phyloP scores from a whole-genome alignment of 92 coral and sea anemone genomes.

The Parazoanthus darwini region DNA sequence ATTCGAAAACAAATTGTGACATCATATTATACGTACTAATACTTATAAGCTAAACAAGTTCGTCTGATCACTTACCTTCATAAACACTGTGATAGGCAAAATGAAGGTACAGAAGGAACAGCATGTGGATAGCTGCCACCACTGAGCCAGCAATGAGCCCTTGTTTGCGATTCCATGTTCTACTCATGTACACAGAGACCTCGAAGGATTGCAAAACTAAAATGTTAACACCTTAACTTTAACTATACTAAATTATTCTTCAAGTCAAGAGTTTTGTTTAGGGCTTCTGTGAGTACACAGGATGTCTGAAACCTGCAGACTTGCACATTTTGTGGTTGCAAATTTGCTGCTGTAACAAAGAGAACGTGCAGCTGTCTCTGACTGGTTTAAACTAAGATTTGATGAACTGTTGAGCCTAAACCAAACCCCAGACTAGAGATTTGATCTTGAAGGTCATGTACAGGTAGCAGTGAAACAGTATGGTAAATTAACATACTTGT shows the following conservation, averaged over 20 bases:
- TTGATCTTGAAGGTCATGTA: background rate
- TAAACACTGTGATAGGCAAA: slow-evolving; percentile 96
- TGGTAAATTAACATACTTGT: too few relatives aligned
- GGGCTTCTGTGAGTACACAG: too few relatives aligned
- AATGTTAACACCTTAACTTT: background rate
- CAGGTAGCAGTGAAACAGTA: background rate
- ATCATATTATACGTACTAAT: too few relatives aligned
- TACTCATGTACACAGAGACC: slow-evolving; percentile 92
- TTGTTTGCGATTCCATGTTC: slow-evolving; percentile 95
- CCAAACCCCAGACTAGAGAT: background rate
- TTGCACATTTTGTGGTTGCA: background rate
- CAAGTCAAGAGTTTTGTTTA: background rate
- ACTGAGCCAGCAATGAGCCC: slow-evolving; percentile 94
- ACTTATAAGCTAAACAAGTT: too few relatives aligned
- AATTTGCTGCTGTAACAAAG: background rate
- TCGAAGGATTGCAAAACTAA: slow-evolving; percentile 9
- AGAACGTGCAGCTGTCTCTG: background rate
- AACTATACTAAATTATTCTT: too few relatives aligned
- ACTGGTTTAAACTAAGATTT: too few relatives aligned
- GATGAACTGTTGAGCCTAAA: too few relatives aligned
- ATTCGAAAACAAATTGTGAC: too few relatives aligned
- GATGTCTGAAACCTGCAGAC: too few relatives aligned
- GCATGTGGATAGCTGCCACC: slow-evolving; percentile 89
- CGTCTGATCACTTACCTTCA: slow-evolving; percentile 57
- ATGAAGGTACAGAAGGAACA: slow-evolving; percentile 91